Conservation (phyloP, 2,888 invertebrate genomes). For the Polydesmus complanatus region DNA sequence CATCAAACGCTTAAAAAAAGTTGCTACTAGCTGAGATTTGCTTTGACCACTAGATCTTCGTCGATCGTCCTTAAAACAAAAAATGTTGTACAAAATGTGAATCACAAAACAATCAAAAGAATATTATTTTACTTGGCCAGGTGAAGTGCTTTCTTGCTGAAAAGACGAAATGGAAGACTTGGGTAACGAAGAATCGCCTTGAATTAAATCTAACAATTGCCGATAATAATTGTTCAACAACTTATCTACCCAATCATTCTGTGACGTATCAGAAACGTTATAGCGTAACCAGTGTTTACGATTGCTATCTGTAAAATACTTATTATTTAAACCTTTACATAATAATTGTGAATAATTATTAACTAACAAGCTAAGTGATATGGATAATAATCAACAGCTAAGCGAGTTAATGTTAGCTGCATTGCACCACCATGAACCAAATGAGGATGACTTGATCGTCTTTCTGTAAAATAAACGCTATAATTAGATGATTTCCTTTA, state of each 20-base stretch:
- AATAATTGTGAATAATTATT: constrained; percentile 4
- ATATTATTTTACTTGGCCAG: constrained; percentile 1
- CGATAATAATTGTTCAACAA: constrained; percentile 65
- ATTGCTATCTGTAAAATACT: constrained; percentile 46
- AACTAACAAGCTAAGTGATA: constrained; percentile 64
- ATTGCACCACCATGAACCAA: constrained; percentile 80
- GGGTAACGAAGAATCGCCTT: constrained; percentile 8
- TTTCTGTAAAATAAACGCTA: no score
- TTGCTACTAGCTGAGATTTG: constrained; percentile 10
- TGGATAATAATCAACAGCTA: constrained; percentile 77
- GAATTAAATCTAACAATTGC: constrained; percentile 49
- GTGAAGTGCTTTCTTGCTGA: constrained; percentile 4
- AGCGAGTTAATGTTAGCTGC: constrained; percentile 70
- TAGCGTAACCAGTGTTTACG: constrained; percentile 80
- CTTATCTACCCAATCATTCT: constrained; percentile 73
- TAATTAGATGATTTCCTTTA: no score
- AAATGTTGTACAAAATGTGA: no score
- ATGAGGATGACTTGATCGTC: constrained; percentile 62
- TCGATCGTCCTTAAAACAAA: constrained; percentile 4
- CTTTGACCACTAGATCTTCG: constrained; percentile 22
- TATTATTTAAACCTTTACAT: neutral
- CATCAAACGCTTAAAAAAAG: constrained; percentile 44
- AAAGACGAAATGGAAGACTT: neutral
- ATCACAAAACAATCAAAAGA: neutral
- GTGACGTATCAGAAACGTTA: constrained; percentile 53